Evolutionary conservation across 1,140 invertebrate genomes (phyloP).

Genomic region (Oryzaephilus surinamensis): DNA sequence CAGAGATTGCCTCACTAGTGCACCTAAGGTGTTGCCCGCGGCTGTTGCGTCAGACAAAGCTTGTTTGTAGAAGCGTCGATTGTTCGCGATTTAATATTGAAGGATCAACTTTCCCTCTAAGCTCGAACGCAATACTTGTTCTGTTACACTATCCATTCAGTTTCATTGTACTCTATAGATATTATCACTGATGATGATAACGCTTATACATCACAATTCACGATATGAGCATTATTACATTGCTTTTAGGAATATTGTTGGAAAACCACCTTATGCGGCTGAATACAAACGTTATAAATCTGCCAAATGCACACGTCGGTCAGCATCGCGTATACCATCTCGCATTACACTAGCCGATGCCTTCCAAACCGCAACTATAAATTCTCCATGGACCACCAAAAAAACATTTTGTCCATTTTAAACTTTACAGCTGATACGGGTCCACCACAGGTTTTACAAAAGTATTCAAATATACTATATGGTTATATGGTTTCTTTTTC

Average conservation of each 20-base stretch:
- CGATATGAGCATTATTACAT: too few relatives aligned
- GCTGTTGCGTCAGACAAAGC: constrained; percentile 18
- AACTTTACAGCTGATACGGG: too few relatives aligned
- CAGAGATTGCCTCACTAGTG: constrained; percentile 24
- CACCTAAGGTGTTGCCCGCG: constrained; percentile 24
- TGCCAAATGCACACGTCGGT: constrained; percentile 23
- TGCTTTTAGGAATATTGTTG: too few relatives aligned
- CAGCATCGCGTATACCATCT: constrained; percentile 12
- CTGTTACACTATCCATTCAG: not conserved
- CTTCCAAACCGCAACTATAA: constrained; percentile 15
- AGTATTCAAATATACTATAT: too few relatives aligned
- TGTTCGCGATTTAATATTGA: constrained; percentile 17
- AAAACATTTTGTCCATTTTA: constrained; percentile 5
- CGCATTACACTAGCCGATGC: constrained; percentile 12
- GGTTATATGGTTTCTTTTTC: too few relatives aligned
- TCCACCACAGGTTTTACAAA: too few relatives aligned
- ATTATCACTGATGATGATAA: not conserved
- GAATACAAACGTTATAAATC: constrained; percentile 18
- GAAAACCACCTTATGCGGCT: constrained; percentile 13
- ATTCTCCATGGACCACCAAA: constrained; percentile 6
- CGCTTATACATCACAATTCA: not conserved
- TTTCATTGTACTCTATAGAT: not conserved
- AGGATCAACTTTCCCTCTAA: constrained; percentile 3
- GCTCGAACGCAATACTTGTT: not conserved
- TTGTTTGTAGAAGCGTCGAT: constrained; percentile 16